A percentile compares a stretch with the other conserved stretches of the same genome.
These are phyloP conservation scores for Smutsia temminckii DNA, from an alignment of 2,797 vertebrate genomes.

Conservation along the genomic window DNA sequence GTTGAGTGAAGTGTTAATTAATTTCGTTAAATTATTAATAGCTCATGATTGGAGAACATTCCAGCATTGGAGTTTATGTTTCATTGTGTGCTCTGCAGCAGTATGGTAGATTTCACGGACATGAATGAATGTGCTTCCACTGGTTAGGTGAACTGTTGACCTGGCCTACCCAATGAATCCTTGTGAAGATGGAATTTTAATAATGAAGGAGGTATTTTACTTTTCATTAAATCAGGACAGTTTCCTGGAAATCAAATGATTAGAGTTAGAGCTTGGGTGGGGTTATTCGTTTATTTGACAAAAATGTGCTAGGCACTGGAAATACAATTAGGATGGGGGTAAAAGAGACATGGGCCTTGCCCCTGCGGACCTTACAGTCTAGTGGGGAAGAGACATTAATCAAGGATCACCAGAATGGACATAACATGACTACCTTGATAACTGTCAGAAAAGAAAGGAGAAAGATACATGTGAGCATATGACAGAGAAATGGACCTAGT, in stretches of 20 bases:
- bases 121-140: constrained; percentile 40
- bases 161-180: constrained; percentile 51
- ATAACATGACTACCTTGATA: background rate
- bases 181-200: constrained; percentile 70
- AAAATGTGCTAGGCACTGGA: background rate
- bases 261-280: background rate
- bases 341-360: background rate
- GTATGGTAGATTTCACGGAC: constrained; percentile 72
- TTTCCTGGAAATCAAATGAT: constrained; percentile 9
- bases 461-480: background rate
- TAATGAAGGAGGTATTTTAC: constrained; percentile 35
- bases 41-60: constrained; percentile 83
- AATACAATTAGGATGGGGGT: background rate
- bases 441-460: background rate
- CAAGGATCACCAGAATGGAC: background rate
- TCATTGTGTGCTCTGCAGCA: constrained; percentile 64
- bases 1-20: constrained; percentile 86
- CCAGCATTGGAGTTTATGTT: constrained; percentile 77
- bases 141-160: constrained; percentile 72
- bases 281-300: background rate
- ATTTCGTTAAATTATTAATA: constrained; percentile 87
- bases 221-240: background rate
- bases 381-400: background rate
- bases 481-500: background rate
- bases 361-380: background rate